Conservation (phyloP, 1,140 invertebrate genomes). For the Drosophila nannoptera region DNA sequence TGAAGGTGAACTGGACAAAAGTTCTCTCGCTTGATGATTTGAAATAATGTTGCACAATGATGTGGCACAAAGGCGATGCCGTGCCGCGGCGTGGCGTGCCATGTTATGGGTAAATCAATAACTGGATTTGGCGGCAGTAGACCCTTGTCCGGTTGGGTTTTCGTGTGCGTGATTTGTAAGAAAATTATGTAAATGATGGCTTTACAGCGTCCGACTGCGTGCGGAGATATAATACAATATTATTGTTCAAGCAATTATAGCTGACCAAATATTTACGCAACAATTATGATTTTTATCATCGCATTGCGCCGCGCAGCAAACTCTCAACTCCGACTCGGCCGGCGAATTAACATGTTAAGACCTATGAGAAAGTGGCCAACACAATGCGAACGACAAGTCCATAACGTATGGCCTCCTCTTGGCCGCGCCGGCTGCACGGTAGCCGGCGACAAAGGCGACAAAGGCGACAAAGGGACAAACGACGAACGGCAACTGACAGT, state of each 20-base stretch:
- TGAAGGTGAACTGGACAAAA: slow-evolving; percentile 28
- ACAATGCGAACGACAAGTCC: slow-evolving; percentile 24
- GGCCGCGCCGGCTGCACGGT: slow-evolving; percentile 41
- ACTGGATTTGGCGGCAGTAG: slow-evolving; percentile 23
- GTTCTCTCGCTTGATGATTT: slow-evolving; percentile 60
- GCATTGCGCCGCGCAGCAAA: not conserved
- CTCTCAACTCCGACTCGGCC: slow-evolving; percentile 19
- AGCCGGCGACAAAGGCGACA: slow-evolving; percentile 28
- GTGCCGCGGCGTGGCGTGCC: not conserved
- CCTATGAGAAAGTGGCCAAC: slow-evolving; percentile 23
- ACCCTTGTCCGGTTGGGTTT: slow-evolving; percentile 12
- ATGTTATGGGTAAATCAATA: slow-evolving; percentile 64
- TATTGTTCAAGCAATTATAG: slow-evolving; percentile 70
- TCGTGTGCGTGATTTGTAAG: slow-evolving; percentile 64
- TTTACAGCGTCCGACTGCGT: slow-evolving; percentile 47
- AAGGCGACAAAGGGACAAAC: slow-evolving; percentile 27
- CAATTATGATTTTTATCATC: slow-evolving; percentile 69
- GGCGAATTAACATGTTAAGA: slow-evolving; percentile 21
- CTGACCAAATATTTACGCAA: slow-evolving; percentile 75
- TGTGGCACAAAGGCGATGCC: slow-evolving; percentile 48
- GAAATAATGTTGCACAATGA: slow-evolving; percentile 68
- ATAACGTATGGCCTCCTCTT: slow-evolving; percentile 4
- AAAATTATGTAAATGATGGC: slow-evolving; percentile 74
- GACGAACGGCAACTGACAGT: slow-evolving; percentile 50
- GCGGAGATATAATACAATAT: slow-evolving; percentile 40